Evolutionary conservation across 1,140 invertebrate genomes (phyloP).

Genomic region (Mya arenaria): DNA sequence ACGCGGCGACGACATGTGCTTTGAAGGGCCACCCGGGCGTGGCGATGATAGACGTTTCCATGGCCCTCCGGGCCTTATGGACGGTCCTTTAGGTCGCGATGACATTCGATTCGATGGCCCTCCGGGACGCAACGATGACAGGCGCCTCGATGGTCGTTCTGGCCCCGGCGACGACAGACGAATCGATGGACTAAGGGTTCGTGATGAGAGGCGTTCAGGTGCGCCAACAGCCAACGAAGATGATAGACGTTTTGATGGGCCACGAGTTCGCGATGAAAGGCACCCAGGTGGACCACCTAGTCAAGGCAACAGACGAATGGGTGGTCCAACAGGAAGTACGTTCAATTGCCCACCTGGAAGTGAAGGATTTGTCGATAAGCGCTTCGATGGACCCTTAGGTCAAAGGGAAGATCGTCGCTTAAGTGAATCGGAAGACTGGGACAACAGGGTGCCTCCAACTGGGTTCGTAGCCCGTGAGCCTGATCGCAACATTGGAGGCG

Average conservation of each 20-base stretch:
- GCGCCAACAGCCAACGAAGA: not conserved
- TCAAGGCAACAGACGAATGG: not conserved
- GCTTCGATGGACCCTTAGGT: too few relatives aligned
- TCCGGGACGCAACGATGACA: not conserved
- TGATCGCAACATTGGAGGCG: too few relatives aligned
- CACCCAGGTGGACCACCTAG: not conserved
- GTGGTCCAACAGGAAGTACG: not conserved
- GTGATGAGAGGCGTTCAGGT: not conserved
- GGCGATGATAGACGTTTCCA: not conserved
- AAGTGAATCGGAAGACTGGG: too few relatives aligned
- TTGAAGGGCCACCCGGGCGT: not conserved
- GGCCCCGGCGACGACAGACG: not conserved
- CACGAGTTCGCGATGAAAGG: not conserved
- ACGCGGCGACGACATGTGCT: not conserved
- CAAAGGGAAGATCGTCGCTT: too few relatives aligned
- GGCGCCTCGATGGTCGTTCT: too few relatives aligned
- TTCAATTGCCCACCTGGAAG: too few relatives aligned
- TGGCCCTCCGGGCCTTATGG: not conserved
- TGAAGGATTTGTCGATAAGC: too few relatives aligned
- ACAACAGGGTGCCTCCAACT: too few relatives aligned
- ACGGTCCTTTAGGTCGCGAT: not conserved
- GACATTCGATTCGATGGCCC: not conserved
- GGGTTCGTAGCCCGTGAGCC: too few relatives aligned
- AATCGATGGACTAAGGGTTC: not conserved
- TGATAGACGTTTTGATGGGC: not conserved